A percentile compares a stretch with the other conserved stretches of the same genome.
phyloP scores from a whole-genome alignment of 2,113 vertebrate species.

The Etheostoma spectabile region DNA sequence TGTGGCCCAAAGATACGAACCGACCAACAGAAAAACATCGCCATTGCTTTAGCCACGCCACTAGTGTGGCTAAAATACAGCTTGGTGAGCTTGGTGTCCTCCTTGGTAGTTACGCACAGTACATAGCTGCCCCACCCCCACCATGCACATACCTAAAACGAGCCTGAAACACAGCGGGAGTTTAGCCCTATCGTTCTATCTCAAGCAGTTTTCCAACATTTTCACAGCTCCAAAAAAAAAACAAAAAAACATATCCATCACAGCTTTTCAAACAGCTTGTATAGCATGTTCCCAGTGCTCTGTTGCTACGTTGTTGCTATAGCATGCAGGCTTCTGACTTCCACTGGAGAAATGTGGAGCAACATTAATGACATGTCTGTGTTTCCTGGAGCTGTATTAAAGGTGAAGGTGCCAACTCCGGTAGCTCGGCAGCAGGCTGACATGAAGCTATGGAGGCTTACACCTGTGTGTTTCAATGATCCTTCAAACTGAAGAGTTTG shows the following conservation, averaged over 20 bases:
- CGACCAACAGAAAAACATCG: background rate
- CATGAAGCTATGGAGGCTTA: constrained; percentile 5
- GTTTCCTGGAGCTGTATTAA: constrained; percentile 3
- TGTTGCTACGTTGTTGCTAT: constrained; percentile 28
- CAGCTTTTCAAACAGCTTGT: constrained; percentile 46
- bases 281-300: constrained; percentile 7
- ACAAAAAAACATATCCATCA: constrained; percentile 22
- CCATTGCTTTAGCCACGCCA: background rate
- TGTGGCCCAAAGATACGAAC: background rate
- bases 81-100: background rate
- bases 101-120: no score
- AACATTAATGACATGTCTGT: constrained; percentile 23
- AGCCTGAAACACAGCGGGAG: background rate
- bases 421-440: constrained; percentile 28
- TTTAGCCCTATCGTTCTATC: constrained; percentile 1
- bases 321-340: constrained; percentile 16
- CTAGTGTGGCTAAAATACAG: background rate
- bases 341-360: background rate
- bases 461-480: background rate
- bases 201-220: constrained; percentile 23
- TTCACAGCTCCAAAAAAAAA: background rate
- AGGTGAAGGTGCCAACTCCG: constrained; percentile 1
- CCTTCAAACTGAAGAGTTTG: constrained; percentile 24
- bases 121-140: background rate
- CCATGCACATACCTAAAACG: background rate